Percentiles rank a stretch among this genome's conserved stretches.
phyloP scores from a whole-genome alignment of 2,888 invertebrate genomes.

The Netelia melanura region DNA sequence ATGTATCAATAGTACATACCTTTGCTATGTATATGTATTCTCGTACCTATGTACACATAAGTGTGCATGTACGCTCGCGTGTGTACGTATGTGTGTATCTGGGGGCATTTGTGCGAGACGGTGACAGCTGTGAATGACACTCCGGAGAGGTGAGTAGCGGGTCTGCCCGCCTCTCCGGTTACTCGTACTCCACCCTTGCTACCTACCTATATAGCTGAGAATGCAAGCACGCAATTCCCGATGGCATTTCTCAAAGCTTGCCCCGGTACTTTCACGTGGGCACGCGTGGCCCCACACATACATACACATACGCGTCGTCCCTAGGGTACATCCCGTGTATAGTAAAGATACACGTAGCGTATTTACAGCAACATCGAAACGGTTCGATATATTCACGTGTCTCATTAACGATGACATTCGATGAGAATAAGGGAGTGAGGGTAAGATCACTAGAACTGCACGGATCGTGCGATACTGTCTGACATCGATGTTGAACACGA shows the following conservation, averaged over 20 bases:
- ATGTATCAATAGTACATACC: background rate
- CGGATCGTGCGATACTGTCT: constrained; percentile 23
- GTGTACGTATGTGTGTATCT: constrained; percentile 57
- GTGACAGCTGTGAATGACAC: constrained; percentile 81
- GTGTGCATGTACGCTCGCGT: background rate
- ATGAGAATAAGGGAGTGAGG: constrained; percentile 10
- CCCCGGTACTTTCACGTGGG: background rate
- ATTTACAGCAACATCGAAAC: background rate
- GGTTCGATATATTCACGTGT: too few relatives aligned
- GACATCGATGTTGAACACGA: constrained; percentile 16
- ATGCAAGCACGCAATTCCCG: constrained; percentile 51
- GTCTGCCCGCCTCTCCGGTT: constrained; percentile 38
- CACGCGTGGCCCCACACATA: background rate
- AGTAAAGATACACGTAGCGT: background rate
- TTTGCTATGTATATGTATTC: too few relatives aligned
- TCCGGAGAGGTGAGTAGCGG: constrained; percentile 43
- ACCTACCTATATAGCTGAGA: constrained; percentile 12
- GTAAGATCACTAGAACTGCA: constrained; percentile 19
- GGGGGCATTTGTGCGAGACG: constrained; percentile 73
- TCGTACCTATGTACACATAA: background rate
- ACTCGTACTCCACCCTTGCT: constrained; percentile 7
- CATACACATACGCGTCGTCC: constrained; percentile 9
- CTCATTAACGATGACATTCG: background rate
- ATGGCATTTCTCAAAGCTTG: constrained; percentile 31
- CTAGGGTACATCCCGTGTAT: background rate